phyloP scores from a whole-genome alignment of 2,797 vertebrate species.

The Phoeniculus purpureus region DNA sequence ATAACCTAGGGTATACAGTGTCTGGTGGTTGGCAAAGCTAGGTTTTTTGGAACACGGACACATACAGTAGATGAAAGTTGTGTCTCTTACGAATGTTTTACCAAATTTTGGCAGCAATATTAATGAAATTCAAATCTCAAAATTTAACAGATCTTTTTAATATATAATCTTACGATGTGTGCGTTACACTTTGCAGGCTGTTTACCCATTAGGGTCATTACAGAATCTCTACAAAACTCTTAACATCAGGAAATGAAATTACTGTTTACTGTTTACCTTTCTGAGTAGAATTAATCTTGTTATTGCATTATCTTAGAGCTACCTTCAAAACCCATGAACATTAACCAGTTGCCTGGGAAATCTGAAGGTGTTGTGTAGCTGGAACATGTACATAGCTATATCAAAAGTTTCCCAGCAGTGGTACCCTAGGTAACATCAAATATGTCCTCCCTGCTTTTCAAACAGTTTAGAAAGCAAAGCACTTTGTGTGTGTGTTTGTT shows the following conservation, averaged over 20 bases:
- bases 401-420: background rate
- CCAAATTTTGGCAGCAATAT: background rate
- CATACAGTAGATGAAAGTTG: background rate
- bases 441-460: background rate
- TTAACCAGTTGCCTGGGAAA: background rate
- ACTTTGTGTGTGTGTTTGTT: background rate
- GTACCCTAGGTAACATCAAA: background rate
- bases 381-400: background rate
- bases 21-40: slow-evolving; percentile 21
- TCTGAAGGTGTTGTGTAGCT: background rate
- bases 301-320: background rate
- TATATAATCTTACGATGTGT: too few relatives aligned
- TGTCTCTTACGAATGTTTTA: slow-evolving; percentile 12
- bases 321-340: background rate
- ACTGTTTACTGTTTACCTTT: background rate
- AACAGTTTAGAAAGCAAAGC: background rate
- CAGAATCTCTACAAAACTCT: background rate
- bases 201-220: slow-evolving; percentile 34
- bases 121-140: slow-evolving; percentile 10
- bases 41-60: slow-evolving; percentile 6
- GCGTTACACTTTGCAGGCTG: background rate
- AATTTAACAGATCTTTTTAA: slow-evolving; percentile 19
- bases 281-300: background rate
- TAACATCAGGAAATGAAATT: slow-evolving; percentile 34
- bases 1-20: background rate